phyloP scores from a whole-genome alignment of 2,113 vertebrate genomes.

The Aspidoscelis tigris region DNA sequence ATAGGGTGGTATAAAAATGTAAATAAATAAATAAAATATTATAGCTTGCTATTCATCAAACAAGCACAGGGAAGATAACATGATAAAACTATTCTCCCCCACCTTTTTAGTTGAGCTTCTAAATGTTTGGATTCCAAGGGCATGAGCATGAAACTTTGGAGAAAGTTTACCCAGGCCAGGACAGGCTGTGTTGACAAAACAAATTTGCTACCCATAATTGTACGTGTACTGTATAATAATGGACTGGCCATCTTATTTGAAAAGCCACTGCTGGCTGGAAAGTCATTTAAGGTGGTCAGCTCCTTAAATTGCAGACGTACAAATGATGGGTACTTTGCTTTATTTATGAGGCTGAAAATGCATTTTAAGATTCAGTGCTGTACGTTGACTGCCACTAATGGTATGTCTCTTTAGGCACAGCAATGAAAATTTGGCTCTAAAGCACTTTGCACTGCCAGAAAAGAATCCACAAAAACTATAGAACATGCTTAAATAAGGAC shows the following conservation, averaged over 20 bases:
- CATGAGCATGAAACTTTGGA: constrained; percentile 39
- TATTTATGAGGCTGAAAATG: constrained; percentile 80
- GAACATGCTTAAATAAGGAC: constrained; percentile 59
- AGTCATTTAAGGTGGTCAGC: constrained; percentile 67
- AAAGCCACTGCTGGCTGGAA: constrained; percentile 72
- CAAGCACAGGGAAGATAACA: too few species aligned
- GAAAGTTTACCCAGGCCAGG: constrained; percentile 56
- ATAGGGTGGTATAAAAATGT: too few species aligned
- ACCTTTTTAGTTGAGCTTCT: too few species aligned
- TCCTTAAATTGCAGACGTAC: constrained; percentile 60
- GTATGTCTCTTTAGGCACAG: constrained; percentile 57
- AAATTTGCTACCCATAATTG: constrained; percentile 68
- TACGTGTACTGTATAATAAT: constrained; percentile 56
- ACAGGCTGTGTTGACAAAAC: constrained; percentile 59
- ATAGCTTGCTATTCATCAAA: too few species aligned
- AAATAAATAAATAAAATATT: too few species aligned
- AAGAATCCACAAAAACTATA: constrained; percentile 63
- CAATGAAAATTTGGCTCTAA: constrained; percentile 62
- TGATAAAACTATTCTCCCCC: too few species aligned
- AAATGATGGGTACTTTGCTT: constrained; percentile 70
- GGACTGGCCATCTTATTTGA: constrained; percentile 58
- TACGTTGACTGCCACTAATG: constrained; percentile 73
- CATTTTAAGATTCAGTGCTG: constrained; percentile 71
- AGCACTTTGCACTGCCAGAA: constrained; percentile 54
- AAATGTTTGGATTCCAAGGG: too few species aligned